Evolutionary conservation across 2,113 vertebrate species (phyloP), one percentile per base, ranked within the genome.

Genomic region (Pterocles gutturalis): DNA sequence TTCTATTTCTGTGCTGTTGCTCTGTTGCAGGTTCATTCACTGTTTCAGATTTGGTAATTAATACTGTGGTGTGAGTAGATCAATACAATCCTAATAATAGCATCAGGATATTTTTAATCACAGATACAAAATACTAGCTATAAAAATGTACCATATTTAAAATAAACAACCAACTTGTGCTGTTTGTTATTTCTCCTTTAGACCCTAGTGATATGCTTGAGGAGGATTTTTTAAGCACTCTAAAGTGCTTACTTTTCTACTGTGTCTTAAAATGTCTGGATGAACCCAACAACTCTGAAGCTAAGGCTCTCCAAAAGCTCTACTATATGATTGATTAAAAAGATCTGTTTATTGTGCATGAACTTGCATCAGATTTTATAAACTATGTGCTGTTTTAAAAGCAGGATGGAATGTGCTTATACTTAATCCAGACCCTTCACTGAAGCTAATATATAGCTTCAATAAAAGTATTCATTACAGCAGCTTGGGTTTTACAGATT

Each of bases 151-250:
- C 18, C 13, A 7, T 78, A 43, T 58, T 70, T 79, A 19, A 81
- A 76, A 22, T 12, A 78, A 73, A 5, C 17, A 2, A 11, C 24
- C 41, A 14, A 7, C 2, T 20, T 1, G 0, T 53, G 28, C 34
- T 79, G 34, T n/a, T 83, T 54, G 7, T 54, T 49, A 62, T 69
- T 83, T 73, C 33, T 69, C 15, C 34, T 77, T 87, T 51, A 71
- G 57, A 2, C n/a, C 16, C 9, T 46, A 45, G 36, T 34, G 38
- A 29, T 65, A 51, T 0, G 3, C 41, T 51, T 62, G 22, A 22
- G 29, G 16, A 3, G 13, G 4, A 12, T 16, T 25, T 51, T 79
- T 83, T 38, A 57, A 45, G 24, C 8, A 22, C 61, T 69, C 17
- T 51, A 62, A 91, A 29, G 14, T n/a, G 34, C 31, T 51, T 53